Conservation (phyloP, 2,888 invertebrate species). For the Calameuta idolon region DNA sequence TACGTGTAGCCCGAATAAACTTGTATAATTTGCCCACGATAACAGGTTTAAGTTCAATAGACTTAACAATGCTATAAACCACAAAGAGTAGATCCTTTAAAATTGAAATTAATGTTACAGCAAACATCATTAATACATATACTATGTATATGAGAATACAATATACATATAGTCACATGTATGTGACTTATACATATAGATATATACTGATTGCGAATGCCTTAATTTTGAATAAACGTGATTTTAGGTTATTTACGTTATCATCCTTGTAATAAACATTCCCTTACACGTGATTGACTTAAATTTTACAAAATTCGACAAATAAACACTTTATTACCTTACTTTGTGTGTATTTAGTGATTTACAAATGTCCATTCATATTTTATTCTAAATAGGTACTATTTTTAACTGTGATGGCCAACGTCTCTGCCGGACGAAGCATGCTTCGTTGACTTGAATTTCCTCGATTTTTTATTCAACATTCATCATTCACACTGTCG, state of each 20-base stretch:
- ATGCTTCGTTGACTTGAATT: neutral
- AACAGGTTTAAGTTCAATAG: neutral
- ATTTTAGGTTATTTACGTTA: neutral
- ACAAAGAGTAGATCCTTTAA: neutral
- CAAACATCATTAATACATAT: neutral
- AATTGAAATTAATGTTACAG: neutral
- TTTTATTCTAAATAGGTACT: neutral
- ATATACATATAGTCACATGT: too few species aligned
- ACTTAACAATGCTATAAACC: neutral
- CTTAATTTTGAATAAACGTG: neutral
- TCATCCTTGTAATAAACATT: neutral
- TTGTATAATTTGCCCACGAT: neutral
- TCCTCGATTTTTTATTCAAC: neutral
- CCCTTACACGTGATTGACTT: neutral
- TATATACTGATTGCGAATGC: neutral
- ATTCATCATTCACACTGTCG: neutral
- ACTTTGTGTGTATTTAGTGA: neutral
- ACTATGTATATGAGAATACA: neutral
- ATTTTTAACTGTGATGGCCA: neutral
- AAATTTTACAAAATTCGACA: neutral
- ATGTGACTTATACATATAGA: neutral
- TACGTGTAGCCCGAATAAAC: neutral
- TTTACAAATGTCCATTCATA: neutral
- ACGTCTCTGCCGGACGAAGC: neutral
- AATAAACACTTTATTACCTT: neutral